Conservation (phyloP, 2,888 invertebrate species). For the Geotrupes spiniger region DNA sequence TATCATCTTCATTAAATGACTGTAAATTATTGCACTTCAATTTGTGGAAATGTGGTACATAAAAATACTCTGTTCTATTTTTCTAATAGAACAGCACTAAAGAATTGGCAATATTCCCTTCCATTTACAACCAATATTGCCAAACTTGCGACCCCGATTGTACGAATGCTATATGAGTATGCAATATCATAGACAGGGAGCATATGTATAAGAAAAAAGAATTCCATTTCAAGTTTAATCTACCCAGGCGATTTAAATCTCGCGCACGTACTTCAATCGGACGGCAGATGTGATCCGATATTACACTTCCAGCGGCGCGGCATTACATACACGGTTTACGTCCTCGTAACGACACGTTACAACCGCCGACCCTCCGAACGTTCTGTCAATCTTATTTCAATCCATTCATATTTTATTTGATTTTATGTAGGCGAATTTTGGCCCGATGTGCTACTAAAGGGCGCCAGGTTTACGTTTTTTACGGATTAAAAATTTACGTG, state of each 20-base stretch:
- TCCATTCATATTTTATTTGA: conserved; percentile 23
- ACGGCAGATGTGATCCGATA: conserved; percentile 45
- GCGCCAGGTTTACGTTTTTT: no score
- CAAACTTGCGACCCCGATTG: conserved; percentile 21
- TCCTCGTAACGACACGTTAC: conserved; percentile 35
- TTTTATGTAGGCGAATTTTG: conserved; percentile 14
- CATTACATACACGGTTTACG: conserved; percentile 41
- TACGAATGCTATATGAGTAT: conserved; percentile 35
- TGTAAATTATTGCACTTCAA: no score
- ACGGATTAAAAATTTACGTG: no score
- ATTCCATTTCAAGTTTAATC: conserved; percentile 43
- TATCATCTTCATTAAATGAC: no score
- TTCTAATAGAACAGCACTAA: no score
- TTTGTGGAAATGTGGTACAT: no score
- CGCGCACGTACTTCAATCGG: conserved; percentile 44
- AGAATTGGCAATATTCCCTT: no score
- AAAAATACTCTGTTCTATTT: no score
- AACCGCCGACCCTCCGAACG: conserved; percentile 21
- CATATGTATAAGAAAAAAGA: conserved; percentile 42
- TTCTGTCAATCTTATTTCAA: conserved; percentile 29
- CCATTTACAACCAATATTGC: no score
- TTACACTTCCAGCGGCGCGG: conserved; percentile 34
- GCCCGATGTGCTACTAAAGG: no score
- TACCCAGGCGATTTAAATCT: conserved; percentile 43
- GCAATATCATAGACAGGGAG: conserved; percentile 38